A percentile compares a stretch with the other conserved stretches of the same genome.
These are phyloP conservation scores for Gulo gulo DNA, from an alignment of 2,113 vertebrate species.

Conservation along the genomic window DNA sequence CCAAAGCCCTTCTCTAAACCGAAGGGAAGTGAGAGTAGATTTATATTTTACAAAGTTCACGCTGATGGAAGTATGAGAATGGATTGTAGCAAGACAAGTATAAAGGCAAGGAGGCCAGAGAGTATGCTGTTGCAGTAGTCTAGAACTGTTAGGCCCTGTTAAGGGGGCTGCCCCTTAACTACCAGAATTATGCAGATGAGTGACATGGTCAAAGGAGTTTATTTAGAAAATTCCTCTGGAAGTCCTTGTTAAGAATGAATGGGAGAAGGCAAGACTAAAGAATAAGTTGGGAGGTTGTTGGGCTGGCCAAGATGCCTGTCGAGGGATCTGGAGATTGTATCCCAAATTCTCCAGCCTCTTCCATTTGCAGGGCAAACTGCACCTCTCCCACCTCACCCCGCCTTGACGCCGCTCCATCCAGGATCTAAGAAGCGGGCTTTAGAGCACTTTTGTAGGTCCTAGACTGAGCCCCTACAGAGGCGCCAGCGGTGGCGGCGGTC, in stretches of 20 bases:
- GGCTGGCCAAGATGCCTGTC: not conserved
- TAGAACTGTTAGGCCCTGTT: conserved; percentile 13
- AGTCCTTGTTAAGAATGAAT: not conserved
- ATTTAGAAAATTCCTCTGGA: conserved; percentile 10
- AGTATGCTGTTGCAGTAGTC: not conserved
- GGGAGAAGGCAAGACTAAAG: not conserved
- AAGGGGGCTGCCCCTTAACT: not conserved
- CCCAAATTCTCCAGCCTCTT: not conserved
- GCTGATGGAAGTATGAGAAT: conserved; percentile 20
- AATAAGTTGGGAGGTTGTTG: not conserved
- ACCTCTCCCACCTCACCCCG: not conserved
- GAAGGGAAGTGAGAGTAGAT: not conserved
- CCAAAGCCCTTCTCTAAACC: not conserved
- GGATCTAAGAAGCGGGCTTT: not conserved
- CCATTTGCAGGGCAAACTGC: not conserved
- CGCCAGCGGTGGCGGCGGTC: not conserved
- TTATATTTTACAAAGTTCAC: conserved; percentile 17
- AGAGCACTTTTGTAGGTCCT: conserved; percentile 11
- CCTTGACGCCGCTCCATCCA: not conserved
- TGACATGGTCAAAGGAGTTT: not conserved
- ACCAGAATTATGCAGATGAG: not conserved
- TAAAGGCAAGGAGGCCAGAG: not conserved
- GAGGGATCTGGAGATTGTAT: not conserved
- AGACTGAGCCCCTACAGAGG: not conserved
- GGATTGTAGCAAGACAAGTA: not conserved